Conservation (phyloP, 2,888 invertebrate species). For the Phengaris arion region DNA sequence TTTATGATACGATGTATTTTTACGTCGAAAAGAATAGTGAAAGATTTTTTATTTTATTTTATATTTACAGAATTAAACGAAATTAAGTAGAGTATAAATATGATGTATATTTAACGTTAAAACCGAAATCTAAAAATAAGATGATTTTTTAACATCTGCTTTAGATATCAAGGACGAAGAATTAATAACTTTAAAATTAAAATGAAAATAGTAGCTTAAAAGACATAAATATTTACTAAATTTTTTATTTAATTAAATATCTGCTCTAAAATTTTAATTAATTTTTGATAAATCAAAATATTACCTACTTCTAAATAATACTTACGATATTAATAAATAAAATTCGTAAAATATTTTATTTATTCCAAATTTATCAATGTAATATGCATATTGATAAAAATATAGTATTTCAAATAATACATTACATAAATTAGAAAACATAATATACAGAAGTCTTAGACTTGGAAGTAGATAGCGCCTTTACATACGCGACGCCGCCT, state of each 20-base stretch:
- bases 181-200: background rate
- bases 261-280: constrained; percentile 4
- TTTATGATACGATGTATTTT: background rate
- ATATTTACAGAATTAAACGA: background rate
- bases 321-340: background rate
- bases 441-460: too few species aligned
- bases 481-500: too few species aligned
- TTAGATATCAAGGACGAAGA: background rate
- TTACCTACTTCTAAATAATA: background rate
- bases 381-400: background rate
- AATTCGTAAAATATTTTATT: background rate
- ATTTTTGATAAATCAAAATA: background rate
- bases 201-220: background rate
- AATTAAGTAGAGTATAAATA: background rate
- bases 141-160: background rate
- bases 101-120: background rate
- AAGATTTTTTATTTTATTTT: background rate
- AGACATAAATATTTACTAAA: background rate
- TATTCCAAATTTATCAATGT: background rate
- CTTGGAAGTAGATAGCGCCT: too few species aligned
- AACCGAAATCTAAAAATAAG: too few species aligned
- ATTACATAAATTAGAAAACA: background rate
- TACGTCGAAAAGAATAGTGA: background rate
- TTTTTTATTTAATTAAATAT: background rate
- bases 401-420: background rate